phyloP scores from a whole-genome alignment of 2,797 vertebrate genomes.

The Pteronotus mesoamericanus region DNA sequence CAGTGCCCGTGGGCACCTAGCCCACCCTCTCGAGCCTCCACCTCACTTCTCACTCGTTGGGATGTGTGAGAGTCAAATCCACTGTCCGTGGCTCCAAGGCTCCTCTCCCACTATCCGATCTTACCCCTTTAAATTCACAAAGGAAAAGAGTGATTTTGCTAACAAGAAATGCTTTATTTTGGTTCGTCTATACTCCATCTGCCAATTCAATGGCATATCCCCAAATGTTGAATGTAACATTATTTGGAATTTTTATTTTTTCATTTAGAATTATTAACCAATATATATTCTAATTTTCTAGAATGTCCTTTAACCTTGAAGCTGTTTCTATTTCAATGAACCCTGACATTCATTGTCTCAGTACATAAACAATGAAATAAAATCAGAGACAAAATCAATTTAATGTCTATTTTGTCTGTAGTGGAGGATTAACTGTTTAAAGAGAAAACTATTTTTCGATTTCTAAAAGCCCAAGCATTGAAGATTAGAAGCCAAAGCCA shows the following conservation, averaged over 20 bases:
- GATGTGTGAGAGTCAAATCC: too few species aligned
- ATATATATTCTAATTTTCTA: constrained; percentile 14
- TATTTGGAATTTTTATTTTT: constrained; percentile 7
- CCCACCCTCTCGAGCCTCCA: too few species aligned
- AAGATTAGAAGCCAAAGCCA: neutral
- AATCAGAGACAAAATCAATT: neutral
- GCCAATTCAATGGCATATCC: neutral
- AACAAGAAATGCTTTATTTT: neutral
- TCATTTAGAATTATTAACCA: constrained; percentile 12
- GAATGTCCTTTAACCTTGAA: neutral
- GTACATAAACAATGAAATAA: constrained; percentile 20
- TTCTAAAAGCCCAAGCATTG: constrained; percentile 14
- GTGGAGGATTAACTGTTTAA: neutral
- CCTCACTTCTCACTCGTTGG: too few species aligned
- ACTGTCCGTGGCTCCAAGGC: too few species aligned
- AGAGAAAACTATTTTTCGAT: neutral
- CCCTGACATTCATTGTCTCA: constrained; percentile 16
- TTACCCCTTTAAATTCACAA: neutral
- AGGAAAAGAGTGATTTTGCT: neutral
- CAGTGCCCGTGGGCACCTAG: too few species aligned
- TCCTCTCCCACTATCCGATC: too few species aligned
- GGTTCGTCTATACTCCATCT: neutral
- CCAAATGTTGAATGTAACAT: neutral
- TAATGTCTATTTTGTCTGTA: constrained; percentile 40
- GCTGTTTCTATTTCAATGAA: constrained; percentile 1